Evolutionary conservation across 2,797 vertebrate species (phyloP).

Genomic region (Ceryle rudis): DNA sequence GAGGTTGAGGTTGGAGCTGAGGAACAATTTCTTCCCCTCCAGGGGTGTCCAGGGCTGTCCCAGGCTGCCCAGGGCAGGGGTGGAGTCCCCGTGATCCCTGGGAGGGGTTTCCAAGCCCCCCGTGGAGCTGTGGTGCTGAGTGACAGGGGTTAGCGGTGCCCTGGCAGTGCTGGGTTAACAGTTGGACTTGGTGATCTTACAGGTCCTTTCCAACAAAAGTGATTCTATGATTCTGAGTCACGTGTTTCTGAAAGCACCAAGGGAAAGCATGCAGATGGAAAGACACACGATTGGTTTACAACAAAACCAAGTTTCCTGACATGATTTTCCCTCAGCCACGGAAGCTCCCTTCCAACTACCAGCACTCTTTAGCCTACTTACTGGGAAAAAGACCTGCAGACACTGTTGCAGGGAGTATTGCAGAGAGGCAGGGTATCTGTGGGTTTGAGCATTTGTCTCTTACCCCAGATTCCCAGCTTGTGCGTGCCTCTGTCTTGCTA

Average conservation of each 20-base stretch:
- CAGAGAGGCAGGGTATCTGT: neutral
- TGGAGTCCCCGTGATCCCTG: neutral
- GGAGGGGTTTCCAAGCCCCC: neutral
- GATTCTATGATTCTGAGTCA: neutral
- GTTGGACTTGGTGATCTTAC: neutral
- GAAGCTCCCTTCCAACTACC: neutral
- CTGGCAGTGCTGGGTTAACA: neutral
- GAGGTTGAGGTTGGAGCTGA: no score
- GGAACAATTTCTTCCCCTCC: no score
- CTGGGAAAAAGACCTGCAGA: neutral
- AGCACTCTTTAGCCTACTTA: neutral
- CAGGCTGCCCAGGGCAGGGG: neutral
- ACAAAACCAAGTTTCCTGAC: neutral
- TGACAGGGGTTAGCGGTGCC: neutral
- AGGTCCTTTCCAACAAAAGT: neutral
- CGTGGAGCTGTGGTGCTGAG: neutral
- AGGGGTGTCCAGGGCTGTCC: neutral
- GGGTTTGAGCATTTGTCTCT: neutral
- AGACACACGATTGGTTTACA: neutral
- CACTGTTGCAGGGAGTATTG: neutral
- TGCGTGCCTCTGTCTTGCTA: neutral
- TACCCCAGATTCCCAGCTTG: neutral
- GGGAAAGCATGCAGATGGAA: neutral
- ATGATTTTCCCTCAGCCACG: neutral
- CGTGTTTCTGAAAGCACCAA: neutral